Evolutionary conservation across 2,797 vertebrate species (phyloP).

Genomic region (Pygocentrus nattereri): DNA sequence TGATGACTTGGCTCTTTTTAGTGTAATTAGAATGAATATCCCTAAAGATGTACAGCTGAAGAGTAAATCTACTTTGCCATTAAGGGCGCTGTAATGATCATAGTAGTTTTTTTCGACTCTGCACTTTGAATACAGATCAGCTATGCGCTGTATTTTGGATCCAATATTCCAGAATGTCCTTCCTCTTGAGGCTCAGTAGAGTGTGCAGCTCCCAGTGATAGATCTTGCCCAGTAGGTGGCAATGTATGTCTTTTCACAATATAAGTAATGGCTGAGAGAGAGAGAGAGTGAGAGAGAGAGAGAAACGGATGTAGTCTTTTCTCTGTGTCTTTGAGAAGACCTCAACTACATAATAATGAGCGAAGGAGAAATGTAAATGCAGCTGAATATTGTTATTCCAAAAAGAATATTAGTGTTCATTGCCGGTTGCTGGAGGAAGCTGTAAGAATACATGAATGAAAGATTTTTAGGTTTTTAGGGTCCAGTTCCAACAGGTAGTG

Average conservation of each 20-base stretch:
- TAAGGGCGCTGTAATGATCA: background rate
- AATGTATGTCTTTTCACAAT: conserved; percentile 41
- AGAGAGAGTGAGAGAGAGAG: conserved; percentile 7
- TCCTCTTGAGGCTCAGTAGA: background rate
- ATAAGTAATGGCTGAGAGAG: background rate
- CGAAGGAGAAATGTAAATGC: background rate
- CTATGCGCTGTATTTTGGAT: background rate
- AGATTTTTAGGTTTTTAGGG: background rate
- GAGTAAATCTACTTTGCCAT: conserved; percentile 15
- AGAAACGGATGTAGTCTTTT: background rate
- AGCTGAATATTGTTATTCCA: background rate
- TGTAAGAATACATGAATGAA: background rate
- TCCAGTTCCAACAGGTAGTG: background rate
- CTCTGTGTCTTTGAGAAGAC: background rate
- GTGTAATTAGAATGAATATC: conserved; percentile 1
- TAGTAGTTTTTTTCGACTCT: background rate
- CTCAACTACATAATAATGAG: conserved; percentile 6
- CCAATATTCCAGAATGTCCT: conserved; percentile 9
- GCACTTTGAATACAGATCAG: conserved; percentile 4
- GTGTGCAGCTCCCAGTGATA: background rate
- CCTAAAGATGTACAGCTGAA: background rate
- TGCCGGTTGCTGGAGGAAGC: background rate
- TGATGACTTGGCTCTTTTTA: background rate
- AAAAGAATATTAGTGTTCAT: background rate
- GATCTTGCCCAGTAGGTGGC: conserved; percentile 61